Percentiles rank a stretch among this genome's conserved stretches.
These are phyloP conservation scores for Actinemys pallida DNA, from an alignment of 2,113 vertebrate genomes.

Conservation along the genomic window DNA sequence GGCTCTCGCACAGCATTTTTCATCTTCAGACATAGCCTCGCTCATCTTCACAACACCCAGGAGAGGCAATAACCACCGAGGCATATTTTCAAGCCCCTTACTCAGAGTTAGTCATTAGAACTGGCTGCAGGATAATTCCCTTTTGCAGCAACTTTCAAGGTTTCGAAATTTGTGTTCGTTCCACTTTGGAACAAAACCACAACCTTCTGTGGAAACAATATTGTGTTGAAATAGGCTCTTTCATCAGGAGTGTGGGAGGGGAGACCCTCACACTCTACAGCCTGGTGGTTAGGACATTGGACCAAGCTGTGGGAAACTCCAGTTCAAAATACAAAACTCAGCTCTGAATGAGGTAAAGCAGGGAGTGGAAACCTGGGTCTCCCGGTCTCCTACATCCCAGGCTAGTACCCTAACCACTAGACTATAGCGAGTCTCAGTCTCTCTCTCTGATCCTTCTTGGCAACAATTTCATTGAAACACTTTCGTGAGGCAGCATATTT, in stretches of 20 bases:
- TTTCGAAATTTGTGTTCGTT: neutral
- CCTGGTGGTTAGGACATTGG: neutral
- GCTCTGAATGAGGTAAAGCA: neutral
- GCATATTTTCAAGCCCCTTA: neutral
- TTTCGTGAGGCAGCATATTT: neutral
- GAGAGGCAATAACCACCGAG: neutral
- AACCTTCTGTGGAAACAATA: neutral
- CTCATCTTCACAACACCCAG: neutral
- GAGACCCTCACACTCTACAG: neutral
- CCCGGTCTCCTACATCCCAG: neutral
- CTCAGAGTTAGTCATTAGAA: neutral
- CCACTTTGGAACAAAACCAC: slow-evolving; percentile 14
- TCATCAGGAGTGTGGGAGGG: slow-evolving; percentile 19
- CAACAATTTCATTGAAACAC: neutral
- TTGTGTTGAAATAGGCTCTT: slow-evolving; percentile 31
- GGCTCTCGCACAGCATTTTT: neutral
- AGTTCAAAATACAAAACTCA: neutral
- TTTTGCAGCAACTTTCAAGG: neutral
- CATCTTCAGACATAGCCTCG: neutral
- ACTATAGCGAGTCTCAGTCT: neutral
- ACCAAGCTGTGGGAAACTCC: neutral
- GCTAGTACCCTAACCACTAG: neutral
- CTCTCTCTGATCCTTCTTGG: neutral
- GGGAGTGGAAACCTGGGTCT: neutral
- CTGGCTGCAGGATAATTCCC: neutral